Conservation (phyloP, 2,113 vertebrate genomes). For the Gymnobelideus leadbeateri region DNA sequence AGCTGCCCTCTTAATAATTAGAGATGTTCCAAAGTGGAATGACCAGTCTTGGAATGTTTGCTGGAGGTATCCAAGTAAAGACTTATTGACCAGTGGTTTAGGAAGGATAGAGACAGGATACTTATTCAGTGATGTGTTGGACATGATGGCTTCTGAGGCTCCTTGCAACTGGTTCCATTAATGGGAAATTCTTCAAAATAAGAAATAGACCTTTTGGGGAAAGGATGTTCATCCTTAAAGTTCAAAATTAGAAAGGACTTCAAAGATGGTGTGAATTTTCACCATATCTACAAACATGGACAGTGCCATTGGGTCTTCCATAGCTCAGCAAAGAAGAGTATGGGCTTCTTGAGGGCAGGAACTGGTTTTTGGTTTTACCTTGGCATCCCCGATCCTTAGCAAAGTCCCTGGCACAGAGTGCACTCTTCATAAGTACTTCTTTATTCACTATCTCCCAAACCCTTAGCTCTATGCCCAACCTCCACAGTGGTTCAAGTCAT, state of each 20-base stretch:
- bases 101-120: background rate
- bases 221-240: background rate
- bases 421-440: background rate
- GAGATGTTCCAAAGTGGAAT: background rate
- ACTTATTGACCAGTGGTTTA: background rate
- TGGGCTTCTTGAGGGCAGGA: background rate
- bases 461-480: background rate
- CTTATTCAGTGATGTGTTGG: background rate
- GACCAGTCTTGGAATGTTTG: background rate
- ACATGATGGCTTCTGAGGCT: background rate
- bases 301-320: background rate
- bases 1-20: background rate
- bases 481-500: background rate
- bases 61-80: background rate
- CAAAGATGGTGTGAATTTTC: background rate
- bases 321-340: background rate
- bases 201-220: background rate
- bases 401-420: background rate
- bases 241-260: background rate
- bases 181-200: background rate
- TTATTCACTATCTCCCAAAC: background rate
- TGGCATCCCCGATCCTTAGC: background rate
- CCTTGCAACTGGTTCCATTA: background rate
- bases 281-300: background rate
- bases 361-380: background rate